A percentile compares a stretch with the other conserved stretches of the same genome.
Evolutionary conservation across 2,113 vertebrate genomes (phyloP).

Genomic region (Silurus meridionalis): DNA sequence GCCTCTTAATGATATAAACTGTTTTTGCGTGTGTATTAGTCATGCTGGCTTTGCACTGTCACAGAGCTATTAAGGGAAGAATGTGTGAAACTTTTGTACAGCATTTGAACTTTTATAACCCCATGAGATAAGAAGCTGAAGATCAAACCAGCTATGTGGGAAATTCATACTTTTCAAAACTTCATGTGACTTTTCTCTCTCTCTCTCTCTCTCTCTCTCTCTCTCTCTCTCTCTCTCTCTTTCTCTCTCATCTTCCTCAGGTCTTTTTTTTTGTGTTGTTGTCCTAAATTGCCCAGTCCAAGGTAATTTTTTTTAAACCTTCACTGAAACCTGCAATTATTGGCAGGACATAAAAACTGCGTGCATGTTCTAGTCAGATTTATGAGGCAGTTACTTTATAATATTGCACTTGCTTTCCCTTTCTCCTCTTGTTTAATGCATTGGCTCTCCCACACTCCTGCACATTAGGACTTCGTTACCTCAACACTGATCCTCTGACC

Average conservation of each 20-base stretch:
- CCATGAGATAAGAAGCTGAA: conserved; percentile 2
- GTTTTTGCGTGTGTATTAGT: background rate
- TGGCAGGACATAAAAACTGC: background rate
- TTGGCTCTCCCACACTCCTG: background rate
- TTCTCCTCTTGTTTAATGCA: background rate
- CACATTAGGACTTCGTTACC: conserved; percentile 1
- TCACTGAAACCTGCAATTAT: background rate
- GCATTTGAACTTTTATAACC: conserved; percentile 36
- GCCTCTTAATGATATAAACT: background rate
- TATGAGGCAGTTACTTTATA: background rate
- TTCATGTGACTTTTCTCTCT: background rate
- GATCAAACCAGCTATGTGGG: conserved; percentile 34
- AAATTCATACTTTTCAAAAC: conserved; percentile 23
- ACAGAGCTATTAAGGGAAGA: background rate
- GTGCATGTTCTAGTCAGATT: background rate
- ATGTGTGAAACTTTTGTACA: conserved; percentile 9
- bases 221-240: background rate
- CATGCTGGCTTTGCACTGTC: background rate
- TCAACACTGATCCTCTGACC: background rate
- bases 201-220: no score
- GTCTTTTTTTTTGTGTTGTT: background rate
- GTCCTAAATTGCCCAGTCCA: background rate
- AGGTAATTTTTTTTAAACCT: background rate
- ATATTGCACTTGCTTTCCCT: background rate
- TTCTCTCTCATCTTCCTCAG: background rate